Evolutionary conservation across 2,888 invertebrate genomes (phyloP).

Genomic region (Atethmia centrago): DNA sequence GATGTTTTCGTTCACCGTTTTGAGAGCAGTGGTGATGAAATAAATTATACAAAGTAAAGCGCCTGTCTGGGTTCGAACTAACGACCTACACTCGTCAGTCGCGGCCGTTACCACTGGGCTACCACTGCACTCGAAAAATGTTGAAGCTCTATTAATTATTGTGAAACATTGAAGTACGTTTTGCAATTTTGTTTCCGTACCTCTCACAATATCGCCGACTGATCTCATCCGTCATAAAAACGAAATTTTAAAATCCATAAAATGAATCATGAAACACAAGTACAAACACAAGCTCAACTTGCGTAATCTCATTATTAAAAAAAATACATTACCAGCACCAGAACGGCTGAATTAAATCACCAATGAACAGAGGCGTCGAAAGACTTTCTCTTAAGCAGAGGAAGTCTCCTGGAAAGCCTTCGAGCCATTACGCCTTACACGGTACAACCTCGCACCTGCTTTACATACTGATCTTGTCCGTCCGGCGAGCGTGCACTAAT

Average conservation of each 20-base stretch:
- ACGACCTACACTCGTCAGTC: too few relatives aligned
- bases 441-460: conserved; percentile 82
- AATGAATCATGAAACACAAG: conserved; percentile 20
- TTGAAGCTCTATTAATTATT: background rate
- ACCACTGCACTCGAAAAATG: too few relatives aligned
- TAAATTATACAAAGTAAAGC: too few relatives aligned
- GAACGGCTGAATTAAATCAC: conserved; percentile 59
- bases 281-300: conserved; percentile 8
- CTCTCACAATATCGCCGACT: background rate
- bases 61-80: too few relatives aligned
- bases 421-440: conserved; percentile 82
- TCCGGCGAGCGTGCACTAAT: conserved; percentile 84
- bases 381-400: conserved; percentile 82
- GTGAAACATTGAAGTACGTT: background rate
- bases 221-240: conserved; percentile 8
- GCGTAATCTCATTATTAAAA: conserved; percentile 21
- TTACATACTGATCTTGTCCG: conserved; percentile 87
- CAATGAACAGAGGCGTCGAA: conserved; percentile 64
- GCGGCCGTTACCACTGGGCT: too few relatives aligned
- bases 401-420: conserved; percentile 79
- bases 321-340: conserved; percentile 53
- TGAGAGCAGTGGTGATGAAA: too few relatives aligned
- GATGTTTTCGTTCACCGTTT: too few relatives aligned
- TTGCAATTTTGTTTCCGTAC: background rate
- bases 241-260: background rate